phyloP scores from a whole-genome alignment of 2,113 vertebrate species.

The Oryzias javanicus region DNA sequence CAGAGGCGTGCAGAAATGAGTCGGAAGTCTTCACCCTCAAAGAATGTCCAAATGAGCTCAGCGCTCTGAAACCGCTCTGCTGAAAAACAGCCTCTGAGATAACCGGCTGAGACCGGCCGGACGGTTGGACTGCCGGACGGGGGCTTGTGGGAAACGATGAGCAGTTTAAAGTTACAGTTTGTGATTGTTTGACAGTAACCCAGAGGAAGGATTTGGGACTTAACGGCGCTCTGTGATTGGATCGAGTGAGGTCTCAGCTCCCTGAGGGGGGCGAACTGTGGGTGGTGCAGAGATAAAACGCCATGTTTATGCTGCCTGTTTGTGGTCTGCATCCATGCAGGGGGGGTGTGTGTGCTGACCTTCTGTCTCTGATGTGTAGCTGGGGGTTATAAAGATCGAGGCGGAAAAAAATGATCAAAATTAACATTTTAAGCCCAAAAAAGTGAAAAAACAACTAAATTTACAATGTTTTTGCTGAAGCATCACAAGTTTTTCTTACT shows the following conservation, averaged over 20 bases:
- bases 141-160: slow-evolving; percentile 52
- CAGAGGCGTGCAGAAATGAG: slow-evolving; percentile 63
- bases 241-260: slow-evolving; percentile 56
- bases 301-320: slow-evolving; percentile 73
- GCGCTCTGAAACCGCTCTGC: slow-evolving; percentile 50
- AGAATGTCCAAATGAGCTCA: slow-evolving; percentile 70
- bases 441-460: background rate
- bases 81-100: slow-evolving; percentile 50
- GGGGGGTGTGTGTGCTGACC: slow-evolving; percentile 34
- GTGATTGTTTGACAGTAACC: slow-evolving; percentile 61
- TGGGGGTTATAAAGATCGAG: slow-evolving; percentile 17
- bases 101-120: slow-evolving; percentile 41
- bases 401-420: slow-evolving; percentile 18
- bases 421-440: background rate
- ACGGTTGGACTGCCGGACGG: slow-evolving; percentile 46
- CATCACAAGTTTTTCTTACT: slow-evolving; percentile 34
- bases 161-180: slow-evolving; percentile 67
- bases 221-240: slow-evolving; percentile 48
- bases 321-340: slow-evolving; percentile 58
- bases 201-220: slow-evolving; percentile 41
- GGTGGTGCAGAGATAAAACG: slow-evolving; percentile 75
- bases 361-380: slow-evolving; percentile 49
- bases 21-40: slow-evolving; percentile 66
- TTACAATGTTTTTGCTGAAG: background rate
- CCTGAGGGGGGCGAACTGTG: slow-evolving; percentile 69